These are phyloP conservation scores for Mobula hypostoma DNA, from an alignment of 2,113 vertebrate genomes.

Conservation along the genomic window DNA sequence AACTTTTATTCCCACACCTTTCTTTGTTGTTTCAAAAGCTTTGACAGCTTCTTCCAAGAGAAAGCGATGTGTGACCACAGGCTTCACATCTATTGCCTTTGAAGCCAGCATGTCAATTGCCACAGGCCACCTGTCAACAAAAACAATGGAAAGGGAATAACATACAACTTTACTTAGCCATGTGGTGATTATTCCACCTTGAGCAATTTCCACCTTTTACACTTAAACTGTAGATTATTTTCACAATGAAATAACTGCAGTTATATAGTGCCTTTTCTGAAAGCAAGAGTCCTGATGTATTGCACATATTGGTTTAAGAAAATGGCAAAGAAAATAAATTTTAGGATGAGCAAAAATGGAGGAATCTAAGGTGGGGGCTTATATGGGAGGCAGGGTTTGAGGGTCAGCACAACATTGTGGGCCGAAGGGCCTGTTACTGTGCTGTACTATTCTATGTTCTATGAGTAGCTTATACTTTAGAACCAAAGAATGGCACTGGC, in stretches of 20 bases:
- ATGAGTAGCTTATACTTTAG: too few species aligned
- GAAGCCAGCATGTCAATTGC: conserved; percentile 82
- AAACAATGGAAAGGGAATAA: not conserved
- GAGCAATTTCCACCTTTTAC: not conserved
- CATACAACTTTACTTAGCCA: not conserved
- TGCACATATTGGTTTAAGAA: not conserved
- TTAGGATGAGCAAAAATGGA: too few species aligned
- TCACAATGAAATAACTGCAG: not conserved
- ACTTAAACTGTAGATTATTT: not conserved
- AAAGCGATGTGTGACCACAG: conserved; percentile 89
- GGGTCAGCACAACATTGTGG: too few species aligned
- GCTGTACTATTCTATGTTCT: too few species aligned
- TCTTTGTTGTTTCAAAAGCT: conserved; percentile 80
- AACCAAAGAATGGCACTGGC: too few species aligned
- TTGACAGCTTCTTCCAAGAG: conserved; percentile 81
- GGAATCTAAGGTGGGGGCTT: too few species aligned
- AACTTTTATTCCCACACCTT: conserved; percentile 81
- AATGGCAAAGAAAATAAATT: too few species aligned
- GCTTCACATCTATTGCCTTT: conserved; percentile 75
- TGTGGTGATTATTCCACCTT: too few species aligned
- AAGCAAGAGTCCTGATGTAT: not conserved
- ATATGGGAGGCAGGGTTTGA: too few species aligned
- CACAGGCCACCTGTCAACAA: conserved; percentile 75
- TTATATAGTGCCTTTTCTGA: not conserved
- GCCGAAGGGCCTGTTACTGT: too few species aligned